These are phyloP conservation scores for Hybos culiciformis DNA, from an alignment of 2,888 invertebrate species.

Conservation along the genomic window DNA sequence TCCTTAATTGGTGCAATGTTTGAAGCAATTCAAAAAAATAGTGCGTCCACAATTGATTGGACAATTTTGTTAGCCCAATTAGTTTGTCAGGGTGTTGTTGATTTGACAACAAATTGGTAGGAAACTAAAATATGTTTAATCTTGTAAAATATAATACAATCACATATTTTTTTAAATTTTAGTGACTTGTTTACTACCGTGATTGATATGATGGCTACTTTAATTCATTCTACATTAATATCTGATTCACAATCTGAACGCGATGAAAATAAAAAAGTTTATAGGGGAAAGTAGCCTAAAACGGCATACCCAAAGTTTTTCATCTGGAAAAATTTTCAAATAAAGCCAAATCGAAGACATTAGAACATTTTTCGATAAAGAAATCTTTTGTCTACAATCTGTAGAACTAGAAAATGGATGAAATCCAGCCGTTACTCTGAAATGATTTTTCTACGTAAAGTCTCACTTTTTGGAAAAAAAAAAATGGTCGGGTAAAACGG, in stretches of 20 bases:
- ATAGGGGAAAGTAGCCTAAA: no score
- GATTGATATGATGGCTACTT: conserved; percentile 91
- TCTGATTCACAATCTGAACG: conserved; percentile 57
- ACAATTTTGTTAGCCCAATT: conserved; percentile 84
- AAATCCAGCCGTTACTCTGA: no score
- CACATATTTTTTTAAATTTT: conserved; percentile 24
- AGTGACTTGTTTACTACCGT: conserved; percentile 90
- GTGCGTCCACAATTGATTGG: conserved; percentile 88
- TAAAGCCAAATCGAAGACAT: no score
- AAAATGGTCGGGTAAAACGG: no score
- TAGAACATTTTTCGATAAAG: no score
- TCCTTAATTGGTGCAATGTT: conserved; percentile 97
- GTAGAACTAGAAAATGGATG: no score
- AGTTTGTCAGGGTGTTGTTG: conserved; percentile 83
- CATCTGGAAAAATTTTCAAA: no score
- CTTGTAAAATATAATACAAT: no score
- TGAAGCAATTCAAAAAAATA: conserved; percentile 86
- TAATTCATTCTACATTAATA: conserved; percentile 89
- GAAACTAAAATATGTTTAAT: neutral
- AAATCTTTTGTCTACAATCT: no score
- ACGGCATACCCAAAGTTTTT: no score
- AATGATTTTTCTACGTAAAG: no score
- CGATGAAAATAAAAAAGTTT: conserved; percentile 84
- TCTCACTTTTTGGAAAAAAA: no score
- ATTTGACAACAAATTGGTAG: conserved; percentile 74